Conservation (phyloP, 2,797 vertebrate genomes). For the Columba guinea region DNA sequence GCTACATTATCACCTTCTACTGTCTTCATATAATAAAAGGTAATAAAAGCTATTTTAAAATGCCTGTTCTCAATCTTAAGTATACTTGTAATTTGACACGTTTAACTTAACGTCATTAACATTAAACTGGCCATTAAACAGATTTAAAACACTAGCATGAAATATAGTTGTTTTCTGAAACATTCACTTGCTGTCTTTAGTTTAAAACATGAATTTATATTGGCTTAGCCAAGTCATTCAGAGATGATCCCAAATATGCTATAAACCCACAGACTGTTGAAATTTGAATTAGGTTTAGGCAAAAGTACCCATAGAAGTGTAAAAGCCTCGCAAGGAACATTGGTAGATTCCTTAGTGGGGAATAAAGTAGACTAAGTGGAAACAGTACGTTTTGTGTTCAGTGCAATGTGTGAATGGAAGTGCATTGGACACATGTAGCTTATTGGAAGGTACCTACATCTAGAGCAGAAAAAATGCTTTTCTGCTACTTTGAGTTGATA, state of each 20-base stretch:
- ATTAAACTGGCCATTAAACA: slow-evolving; percentile 14
- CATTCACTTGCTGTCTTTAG: not conserved
- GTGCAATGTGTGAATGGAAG: not conserved
- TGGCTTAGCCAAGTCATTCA: not conserved
- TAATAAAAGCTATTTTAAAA: slow-evolving; percentile 9
- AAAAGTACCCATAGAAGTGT: not conserved
- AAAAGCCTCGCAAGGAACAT: not conserved
- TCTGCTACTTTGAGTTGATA: not conserved
- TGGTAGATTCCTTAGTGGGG: not conserved
- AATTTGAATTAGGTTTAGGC: not conserved
- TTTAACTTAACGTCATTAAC: not conserved
- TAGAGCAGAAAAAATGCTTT: not conserved
- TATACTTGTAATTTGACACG: not conserved
- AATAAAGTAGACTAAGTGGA: not conserved
- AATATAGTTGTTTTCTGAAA: slow-evolving; percentile 32
- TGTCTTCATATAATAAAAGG: not conserved
- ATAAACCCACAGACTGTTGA: not conserved
- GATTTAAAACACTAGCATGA: not conserved
- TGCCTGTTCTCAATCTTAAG: not conserved
- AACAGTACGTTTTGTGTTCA: not conserved
- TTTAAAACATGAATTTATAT: slow-evolving; percentile 26
- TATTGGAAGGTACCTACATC: not conserved
- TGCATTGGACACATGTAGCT: not conserved
- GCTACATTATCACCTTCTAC: not conserved
- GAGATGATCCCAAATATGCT: slow-evolving; percentile 11